phyloP scores from a whole-genome alignment of 2,797 vertebrate genomes.

The Salarias fasciatus region DNA sequence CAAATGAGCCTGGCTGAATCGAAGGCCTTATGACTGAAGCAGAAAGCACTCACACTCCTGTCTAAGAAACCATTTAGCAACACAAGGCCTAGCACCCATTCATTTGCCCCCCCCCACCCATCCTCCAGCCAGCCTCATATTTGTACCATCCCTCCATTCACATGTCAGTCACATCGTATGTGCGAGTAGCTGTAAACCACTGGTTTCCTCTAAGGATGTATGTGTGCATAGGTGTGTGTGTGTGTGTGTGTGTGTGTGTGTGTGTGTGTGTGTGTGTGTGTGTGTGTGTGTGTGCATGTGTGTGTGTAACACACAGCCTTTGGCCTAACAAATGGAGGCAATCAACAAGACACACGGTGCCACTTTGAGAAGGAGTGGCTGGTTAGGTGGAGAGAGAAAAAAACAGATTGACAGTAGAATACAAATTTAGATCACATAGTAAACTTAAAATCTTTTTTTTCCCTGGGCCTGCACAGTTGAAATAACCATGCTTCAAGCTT shows the following conservation, averaged over 20 bases:
- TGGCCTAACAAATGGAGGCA: constrained; percentile 67
- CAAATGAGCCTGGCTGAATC: constrained; percentile 37
- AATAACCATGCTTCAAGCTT: no score
- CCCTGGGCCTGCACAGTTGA: no score
- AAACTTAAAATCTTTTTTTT: not conserved
- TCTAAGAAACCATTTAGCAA: constrained; percentile 65
- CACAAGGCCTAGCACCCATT: constrained; percentile 33
- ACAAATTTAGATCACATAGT: not conserved
- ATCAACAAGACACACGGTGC: constrained; percentile 60
- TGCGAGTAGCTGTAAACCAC: constrained; percentile 33
- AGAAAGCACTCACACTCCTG: constrained; percentile 59
- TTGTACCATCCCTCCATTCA: constrained; percentile 42
- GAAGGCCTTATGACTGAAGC: constrained; percentile 50
- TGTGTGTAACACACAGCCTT: constrained; percentile 52
- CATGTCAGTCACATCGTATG: constrained; percentile 56
- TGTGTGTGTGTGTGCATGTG: constrained; percentile 26
- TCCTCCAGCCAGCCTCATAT: constrained; percentile 5
- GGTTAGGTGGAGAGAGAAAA: not conserved
- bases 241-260: constrained; percentile 34
- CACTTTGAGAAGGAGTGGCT: constrained; percentile 26
- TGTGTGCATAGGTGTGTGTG: not conserved
- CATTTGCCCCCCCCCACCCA: constrained; percentile 36
- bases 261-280: constrained; percentile 10
- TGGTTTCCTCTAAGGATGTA: constrained; percentile 10
- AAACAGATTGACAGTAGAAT: not conserved